Base-by-base conservation (phyloP, 2,888 invertebrate species). In the Drosophila demipolita region DNA sequence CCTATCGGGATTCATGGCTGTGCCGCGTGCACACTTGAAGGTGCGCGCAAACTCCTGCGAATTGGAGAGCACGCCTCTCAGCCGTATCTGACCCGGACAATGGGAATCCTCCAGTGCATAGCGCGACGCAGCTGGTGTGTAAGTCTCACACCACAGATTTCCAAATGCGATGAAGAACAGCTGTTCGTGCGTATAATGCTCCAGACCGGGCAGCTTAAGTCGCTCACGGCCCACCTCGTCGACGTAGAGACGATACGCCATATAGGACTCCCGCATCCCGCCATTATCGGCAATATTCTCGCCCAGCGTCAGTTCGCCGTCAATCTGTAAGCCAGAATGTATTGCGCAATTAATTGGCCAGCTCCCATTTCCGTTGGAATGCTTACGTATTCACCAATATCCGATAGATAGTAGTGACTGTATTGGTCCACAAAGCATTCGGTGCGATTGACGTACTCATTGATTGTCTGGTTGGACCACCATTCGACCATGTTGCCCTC, bases 381-480 rank as follows among this genome's bases (percentile, higher is more conserved):
- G 93, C 94, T 94, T 90, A 96, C 96, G 88, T 95, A 94, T 88
- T 94, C 94, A 36, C 94, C 94, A 1, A 96, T 93, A 89, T 96
- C 95, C 0, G 95, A 93, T 32, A 96, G 87, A 78, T 95, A 95
- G 87, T 95, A 96, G 26, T 93, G 93, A 54, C 95, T 95, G 91
- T 98, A 98, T 91, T 98, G 98, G 49, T 97, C 95, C 20, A 98
- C 94, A 90, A 99, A 98, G 91, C 98, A 99, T 74, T 96, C 94
- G 0, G 97, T 96, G 88, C 96, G 95, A 77, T 96, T 95, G 59
- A 96, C 95, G 92, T 97, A 99, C 26, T 95, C 95, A 17, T 94
- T 93, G 54, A 97, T 95, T 0, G 98, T 97, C 50, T 94, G 93
- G 81, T 97, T 96, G 2, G 96, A 95, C 98, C 98, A 98, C 98